A percentile compares a stretch with the other conserved stretches of the same genome.
Evolutionary conservation across 92 coral and sea anemone genomes (phyloP).

Genomic region (Paragorgia papillata): DNA sequence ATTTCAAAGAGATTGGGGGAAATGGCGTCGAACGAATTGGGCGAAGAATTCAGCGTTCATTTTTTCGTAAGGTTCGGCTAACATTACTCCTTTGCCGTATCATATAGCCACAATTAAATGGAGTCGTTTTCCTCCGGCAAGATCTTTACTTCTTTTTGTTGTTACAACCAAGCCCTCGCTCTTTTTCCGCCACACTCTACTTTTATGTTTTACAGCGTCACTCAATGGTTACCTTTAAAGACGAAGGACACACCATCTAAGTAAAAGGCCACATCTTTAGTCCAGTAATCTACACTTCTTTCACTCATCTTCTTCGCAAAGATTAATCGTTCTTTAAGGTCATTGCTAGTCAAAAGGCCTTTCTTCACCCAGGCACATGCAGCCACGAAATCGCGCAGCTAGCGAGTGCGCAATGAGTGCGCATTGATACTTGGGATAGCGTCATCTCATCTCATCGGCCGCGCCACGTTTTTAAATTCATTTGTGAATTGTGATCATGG

Average conservation of each 20-base stretch:
- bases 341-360: slow-evolving; percentile 49
- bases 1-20: slow-evolving; percentile 42
- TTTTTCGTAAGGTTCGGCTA: slow-evolving; percentile 47
- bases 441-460: too few species aligned
- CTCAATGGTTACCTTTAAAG: slow-evolving; percentile 46
- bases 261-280: slow-evolving; percentile 45
- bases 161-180: slow-evolving; percentile 54
- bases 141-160: slow-evolving; percentile 62
- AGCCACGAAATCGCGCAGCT: too few species aligned
- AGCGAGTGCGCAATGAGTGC: too few species aligned
- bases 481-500: too few species aligned
- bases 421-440: too few species aligned
- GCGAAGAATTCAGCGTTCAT: slow-evolving; percentile 60
- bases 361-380: too few species aligned
- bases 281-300: slow-evolving; percentile 37
- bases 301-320: slow-evolving; percentile 14
- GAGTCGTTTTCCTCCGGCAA: slow-evolving; percentile 64
- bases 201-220: slow-evolving; percentile 30
- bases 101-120: slow-evolving; percentile 61
- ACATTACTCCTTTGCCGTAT: slow-evolving; percentile 53
- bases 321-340: slow-evolving; percentile 33
- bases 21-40: slow-evolving; percentile 51
- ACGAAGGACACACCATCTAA: slow-evolving; percentile 58
- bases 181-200: slow-evolving; percentile 50
- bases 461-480: too few species aligned